Percentiles rank a stretch among this genome's conserved stretches.
Evolutionary conservation across 2,888 invertebrate genomes (phyloP).

Genomic region (Cynaeus angustus): DNA sequence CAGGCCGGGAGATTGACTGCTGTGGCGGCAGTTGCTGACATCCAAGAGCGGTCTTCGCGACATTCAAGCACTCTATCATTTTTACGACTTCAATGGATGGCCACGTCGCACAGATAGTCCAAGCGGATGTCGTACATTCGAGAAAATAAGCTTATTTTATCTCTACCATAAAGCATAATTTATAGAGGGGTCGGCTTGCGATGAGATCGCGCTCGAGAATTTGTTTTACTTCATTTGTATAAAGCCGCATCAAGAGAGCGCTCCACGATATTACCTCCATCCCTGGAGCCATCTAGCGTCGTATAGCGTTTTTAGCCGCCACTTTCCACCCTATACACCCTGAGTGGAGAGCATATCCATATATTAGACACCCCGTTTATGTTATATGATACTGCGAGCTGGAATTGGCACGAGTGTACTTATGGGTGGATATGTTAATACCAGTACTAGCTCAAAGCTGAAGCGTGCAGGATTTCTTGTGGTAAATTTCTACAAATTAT

Average conservation of each 20-base stretch:
- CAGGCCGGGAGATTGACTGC: slow-evolving; percentile 48
- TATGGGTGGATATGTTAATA: no score
- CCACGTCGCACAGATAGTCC: slow-evolving; percentile 66
- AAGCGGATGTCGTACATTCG: slow-evolving; percentile 71
- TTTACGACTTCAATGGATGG: slow-evolving; percentile 67
- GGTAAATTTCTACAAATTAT: no score
- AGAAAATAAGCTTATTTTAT: slow-evolving; percentile 72
- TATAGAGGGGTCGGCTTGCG: slow-evolving; percentile 67
- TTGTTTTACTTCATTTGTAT: slow-evolving; percentile 67
- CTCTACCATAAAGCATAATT: slow-evolving; percentile 71
- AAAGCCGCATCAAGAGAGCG: slow-evolving; percentile 60
- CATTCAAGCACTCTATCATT: slow-evolving; percentile 63
- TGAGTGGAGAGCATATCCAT: slow-evolving; percentile 64
- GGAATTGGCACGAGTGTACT: slow-evolving; percentile 66
- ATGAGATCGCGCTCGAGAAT: slow-evolving; percentile 66
- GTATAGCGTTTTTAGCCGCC: slow-evolving; percentile 64
- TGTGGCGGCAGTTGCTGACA: slow-evolving; percentile 56
- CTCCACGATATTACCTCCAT: slow-evolving; percentile 64
- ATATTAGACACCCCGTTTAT: slow-evolving; percentile 62
- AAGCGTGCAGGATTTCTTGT: no score
- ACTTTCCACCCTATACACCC: slow-evolving; percentile 67
- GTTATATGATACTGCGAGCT: slow-evolving; percentile 66
- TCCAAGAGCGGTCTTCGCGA: slow-evolving; percentile 52
- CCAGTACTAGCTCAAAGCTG: no score
- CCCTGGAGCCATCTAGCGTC: slow-evolving; percentile 63